Base-by-base conservation (phyloP, 2,797 vertebrate species). In the Argyrosomus regius region DNA sequence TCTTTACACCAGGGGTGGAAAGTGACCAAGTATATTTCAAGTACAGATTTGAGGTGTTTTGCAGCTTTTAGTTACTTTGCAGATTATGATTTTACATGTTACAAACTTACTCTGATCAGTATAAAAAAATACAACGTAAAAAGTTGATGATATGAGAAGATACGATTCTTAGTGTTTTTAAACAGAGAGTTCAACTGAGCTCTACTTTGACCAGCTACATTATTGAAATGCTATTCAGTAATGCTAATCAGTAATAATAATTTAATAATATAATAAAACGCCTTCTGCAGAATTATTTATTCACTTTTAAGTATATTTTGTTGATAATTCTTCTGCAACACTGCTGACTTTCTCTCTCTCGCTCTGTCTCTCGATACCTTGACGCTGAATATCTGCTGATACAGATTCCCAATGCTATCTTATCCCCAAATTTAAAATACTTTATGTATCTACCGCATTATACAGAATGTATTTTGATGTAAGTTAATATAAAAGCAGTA, bases 41-140 rank as follows among this genome's bases (percentile, higher is more conserved):
- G 17, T 22, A 8, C 6, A 43, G 39, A 31, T 20, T 45, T n/a
- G 12, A 35, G 22, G 12, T n/a, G n/a, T 39, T 39, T 39, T 39
- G 35, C 35, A 39, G 35, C 35, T 10, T 52, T 52, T 11, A 53
- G 2, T 22, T 28, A 16, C 12, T 41, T 26, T 50, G 3, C 12
- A 72, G 11, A 14, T 50, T 26, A 3, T 4, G 10, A 60, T 50
- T 9, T 59, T 3, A 41, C 5, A 41, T 4, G 20, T 59, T 22
- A 48, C 54, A 39, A 49, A n/a, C 26, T 31, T 43, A 70, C 18
- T 18, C 14, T 22, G 6, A 14, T 20, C 46, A 26, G 20, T 50
- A 14, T 72, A 72, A 7, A 24, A 24, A 59, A 71, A 59, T 26
- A 24, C 26, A 43, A 71, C n/a, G 45, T 14, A 18, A 22, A 52